A percentile compares a stretch with the other conserved stretches of the same genome.
phyloP scores from a whole-genome alignment of 2,113 vertebrate genomes.

The Ahaetulla prasina region DNA sequence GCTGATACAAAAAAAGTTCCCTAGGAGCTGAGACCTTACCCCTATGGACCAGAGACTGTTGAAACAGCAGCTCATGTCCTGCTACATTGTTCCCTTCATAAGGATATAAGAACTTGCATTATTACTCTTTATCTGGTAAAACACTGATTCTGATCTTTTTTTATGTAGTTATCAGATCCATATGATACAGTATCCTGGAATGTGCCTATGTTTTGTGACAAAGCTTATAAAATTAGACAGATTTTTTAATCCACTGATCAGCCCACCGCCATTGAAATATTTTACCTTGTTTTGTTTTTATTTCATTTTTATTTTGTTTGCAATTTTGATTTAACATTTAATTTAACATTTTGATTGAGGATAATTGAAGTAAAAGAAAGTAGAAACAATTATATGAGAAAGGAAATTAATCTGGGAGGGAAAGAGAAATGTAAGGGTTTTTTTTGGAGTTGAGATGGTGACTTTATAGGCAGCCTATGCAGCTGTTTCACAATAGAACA shows the following conservation, averaged over 20 bases:
- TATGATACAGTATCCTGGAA: background rate
- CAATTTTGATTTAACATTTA: background rate
- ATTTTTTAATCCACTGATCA: background rate
- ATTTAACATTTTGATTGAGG: background rate
- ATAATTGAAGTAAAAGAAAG: background rate
- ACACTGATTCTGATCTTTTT: background rate
- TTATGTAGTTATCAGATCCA: background rate
- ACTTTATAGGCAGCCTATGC: background rate
- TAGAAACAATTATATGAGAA: background rate
- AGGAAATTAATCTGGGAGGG: background rate
- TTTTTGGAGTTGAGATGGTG: background rate
- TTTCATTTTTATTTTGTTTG: background rate
- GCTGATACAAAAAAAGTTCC: background rate
- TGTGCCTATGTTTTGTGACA: background rate
- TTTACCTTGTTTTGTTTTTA: background rate
- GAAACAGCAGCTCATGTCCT: background rate
- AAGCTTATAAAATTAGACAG: background rate
- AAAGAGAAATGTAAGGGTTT: background rate
- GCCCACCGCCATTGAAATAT: background rate
- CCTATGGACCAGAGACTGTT: background rate
- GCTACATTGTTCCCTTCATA: background rate
- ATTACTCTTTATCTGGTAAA: background rate
- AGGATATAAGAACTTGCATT: background rate
- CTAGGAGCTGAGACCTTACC: background rate
- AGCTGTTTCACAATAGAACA: background rate